Conservation (phyloP, 2,888 invertebrate species). For the Synanthedon andrenaeformis region DNA sequence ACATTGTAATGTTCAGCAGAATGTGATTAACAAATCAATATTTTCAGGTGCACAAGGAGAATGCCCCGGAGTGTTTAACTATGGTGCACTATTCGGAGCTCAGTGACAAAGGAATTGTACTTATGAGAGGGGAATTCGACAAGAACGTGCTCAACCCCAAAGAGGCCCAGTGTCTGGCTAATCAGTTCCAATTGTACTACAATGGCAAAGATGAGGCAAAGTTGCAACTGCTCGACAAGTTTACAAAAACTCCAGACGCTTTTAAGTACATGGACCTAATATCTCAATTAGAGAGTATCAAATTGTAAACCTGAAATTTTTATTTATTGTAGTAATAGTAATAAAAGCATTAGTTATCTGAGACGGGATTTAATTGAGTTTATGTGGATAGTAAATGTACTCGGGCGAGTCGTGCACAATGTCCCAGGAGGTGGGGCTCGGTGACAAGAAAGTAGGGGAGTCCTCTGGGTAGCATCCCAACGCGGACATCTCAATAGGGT, state of each 20-base stretch:
- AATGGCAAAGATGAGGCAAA: slow-evolving; percentile 74
- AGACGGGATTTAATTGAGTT: slow-evolving; percentile 24
- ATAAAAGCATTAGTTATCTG: neutral
- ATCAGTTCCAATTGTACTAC: slow-evolving; percentile 89
- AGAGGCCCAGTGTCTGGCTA: slow-evolving; percentile 88
- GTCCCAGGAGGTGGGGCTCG: slow-evolving; percentile 6
- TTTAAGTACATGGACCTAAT: slow-evolving; percentile 89
- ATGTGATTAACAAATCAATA: too few relatives aligned
- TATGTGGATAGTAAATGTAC: slow-evolving; percentile 46
- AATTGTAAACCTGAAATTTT: slow-evolving; percentile 22
- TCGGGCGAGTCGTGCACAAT: slow-evolving; percentile 35
- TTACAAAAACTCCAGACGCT: slow-evolving; percentile 76
- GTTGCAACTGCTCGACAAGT: slow-evolving; percentile 73
- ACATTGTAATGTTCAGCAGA: too few relatives aligned
- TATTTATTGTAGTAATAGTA: slow-evolving; percentile 2
- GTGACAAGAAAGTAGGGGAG: too few relatives aligned
- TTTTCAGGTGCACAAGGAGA: slow-evolving; percentile 81
- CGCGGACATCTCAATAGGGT: too few relatives aligned
- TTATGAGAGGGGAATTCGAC: slow-evolving; percentile 91
- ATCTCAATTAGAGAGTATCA: slow-evolving; percentile 77
- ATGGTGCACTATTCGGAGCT: slow-evolving; percentile 84
- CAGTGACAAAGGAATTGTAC: slow-evolving; percentile 77
- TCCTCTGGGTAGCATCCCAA: neutral
- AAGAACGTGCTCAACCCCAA: slow-evolving; percentile 78
- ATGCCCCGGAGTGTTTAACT: slow-evolving; percentile 88